A percentile compares a stretch with the other conserved stretches of the same genome.
These are phyloP conservation scores for Dryoscopus gambensis DNA, from an alignment of 2,113 vertebrate species.

Conservation along the genomic window DNA sequence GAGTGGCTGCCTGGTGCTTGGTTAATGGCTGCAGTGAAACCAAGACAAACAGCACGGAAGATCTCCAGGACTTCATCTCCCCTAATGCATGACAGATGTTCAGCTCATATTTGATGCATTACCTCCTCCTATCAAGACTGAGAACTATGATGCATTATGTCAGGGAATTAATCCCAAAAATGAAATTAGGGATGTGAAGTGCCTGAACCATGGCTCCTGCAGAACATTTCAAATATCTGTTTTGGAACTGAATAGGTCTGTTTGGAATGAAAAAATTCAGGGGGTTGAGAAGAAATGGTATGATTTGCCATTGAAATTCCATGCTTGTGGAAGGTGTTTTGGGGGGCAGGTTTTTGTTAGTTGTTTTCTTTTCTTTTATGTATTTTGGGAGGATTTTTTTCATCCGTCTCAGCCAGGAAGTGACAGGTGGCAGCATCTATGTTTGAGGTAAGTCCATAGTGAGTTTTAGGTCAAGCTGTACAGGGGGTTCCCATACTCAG, in stretches of 20 bases:
- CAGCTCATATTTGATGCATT: constrained; percentile 24
- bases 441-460: not conserved
- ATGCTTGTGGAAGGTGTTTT: fast-evolving
- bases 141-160: not conserved
- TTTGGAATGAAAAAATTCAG: not conserved
- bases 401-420: not conserved
- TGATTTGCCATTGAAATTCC: not conserved
- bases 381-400: not conserved
- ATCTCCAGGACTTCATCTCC: not conserved
- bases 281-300: fast-evolving
- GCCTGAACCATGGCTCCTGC: not conserved
- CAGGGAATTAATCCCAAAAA: not conserved
- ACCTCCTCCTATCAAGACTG: not conserved
- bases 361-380: not conserved
- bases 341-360: not conserved
- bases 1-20: not conserved
- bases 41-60: not conserved
- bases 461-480: not conserved
- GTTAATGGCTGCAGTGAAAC: not conserved
- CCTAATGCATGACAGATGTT: not conserved
- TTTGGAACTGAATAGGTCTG: not conserved
- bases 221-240: not conserved
- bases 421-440: not conserved
- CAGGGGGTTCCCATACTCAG: not conserved
- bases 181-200: not conserved